A percentile compares a stretch with the other conserved stretches of the same genome.
phyloP scores from a whole-genome alignment of 2,888 invertebrate species.

The Hartigia nigra region DNA sequence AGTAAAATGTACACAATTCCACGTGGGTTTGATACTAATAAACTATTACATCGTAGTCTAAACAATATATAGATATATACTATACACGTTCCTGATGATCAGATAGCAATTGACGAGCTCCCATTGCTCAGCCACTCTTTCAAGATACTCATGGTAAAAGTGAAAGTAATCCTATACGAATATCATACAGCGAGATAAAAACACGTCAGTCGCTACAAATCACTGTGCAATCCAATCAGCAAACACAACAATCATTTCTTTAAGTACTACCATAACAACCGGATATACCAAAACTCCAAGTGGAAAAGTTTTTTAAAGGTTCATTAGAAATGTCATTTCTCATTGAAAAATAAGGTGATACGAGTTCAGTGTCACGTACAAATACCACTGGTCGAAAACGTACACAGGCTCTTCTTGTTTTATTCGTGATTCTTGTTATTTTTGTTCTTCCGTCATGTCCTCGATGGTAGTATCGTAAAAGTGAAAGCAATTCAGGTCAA shows the following conservation, averaged over 20 bases:
- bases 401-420: not conserved
- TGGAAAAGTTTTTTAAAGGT: not conserved
- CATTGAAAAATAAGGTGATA: not conserved
- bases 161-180: not conserved
- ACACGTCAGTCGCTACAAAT: not conserved
- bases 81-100: not conserved
- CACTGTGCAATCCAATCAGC: not conserved
- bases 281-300: not conserved
- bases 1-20: not conserved
- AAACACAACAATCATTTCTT: not conserved
- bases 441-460: not conserved
- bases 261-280: not conserved
- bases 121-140: not conserved
- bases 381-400: not conserved
- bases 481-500: slow-evolving; percentile 58
- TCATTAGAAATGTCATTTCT: not conserved
- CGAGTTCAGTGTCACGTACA: not conserved
- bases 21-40: not conserved
- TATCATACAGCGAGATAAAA: not conserved
- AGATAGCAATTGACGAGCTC: not conserved
- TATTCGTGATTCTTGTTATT: not conserved
- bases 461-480: slow-evolving; percentile 44
- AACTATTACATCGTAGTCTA: not conserved
- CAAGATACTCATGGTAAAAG: not conserved
- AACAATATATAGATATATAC: not conserved